A percentile compares a stretch with the other conserved stretches of the same genome.
phyloP scores from a whole-genome alignment of 2,113 vertebrate species.

The Pomatostomus ruficeps region DNA sequence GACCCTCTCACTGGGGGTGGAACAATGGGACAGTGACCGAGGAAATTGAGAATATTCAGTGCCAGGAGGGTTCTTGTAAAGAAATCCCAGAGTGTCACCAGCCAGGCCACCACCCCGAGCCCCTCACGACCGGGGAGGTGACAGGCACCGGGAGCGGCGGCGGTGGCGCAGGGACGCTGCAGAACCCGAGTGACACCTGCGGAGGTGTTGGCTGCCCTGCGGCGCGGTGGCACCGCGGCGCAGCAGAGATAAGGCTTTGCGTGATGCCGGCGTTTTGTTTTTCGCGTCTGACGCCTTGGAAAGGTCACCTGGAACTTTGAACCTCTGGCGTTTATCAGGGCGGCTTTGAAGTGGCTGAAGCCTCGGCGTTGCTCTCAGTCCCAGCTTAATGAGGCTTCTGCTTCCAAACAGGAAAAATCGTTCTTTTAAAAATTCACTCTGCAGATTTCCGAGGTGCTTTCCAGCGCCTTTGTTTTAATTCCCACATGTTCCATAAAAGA shows the following conservation, averaged over 20 bases:
- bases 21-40: not conserved
- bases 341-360: not conserved
- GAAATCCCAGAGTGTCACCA: not conserved
- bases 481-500: too few species aligned
- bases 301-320: not conserved
- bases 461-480: not conserved
- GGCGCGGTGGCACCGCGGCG: not conserved
- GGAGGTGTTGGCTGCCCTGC: not conserved
- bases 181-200: fast-evolving
- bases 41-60: not conserved
- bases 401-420: not conserved
- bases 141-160: not conserved
- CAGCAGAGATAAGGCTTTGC: not conserved
- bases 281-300: not conserved
- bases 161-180: not conserved
- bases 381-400: not conserved
- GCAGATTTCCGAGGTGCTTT: not conserved
- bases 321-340: not conserved
- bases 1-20: not conserved
- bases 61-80: not conserved
- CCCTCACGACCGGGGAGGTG: fast-evolving
- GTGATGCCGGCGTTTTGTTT: not conserved
- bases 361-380: fast-evolving
- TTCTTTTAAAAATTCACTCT: not conserved
- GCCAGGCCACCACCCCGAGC: not conserved